phyloP scores from a whole-genome alignment of 2,797 vertebrate genomes.

The Atherinosoma microstoma region DNA sequence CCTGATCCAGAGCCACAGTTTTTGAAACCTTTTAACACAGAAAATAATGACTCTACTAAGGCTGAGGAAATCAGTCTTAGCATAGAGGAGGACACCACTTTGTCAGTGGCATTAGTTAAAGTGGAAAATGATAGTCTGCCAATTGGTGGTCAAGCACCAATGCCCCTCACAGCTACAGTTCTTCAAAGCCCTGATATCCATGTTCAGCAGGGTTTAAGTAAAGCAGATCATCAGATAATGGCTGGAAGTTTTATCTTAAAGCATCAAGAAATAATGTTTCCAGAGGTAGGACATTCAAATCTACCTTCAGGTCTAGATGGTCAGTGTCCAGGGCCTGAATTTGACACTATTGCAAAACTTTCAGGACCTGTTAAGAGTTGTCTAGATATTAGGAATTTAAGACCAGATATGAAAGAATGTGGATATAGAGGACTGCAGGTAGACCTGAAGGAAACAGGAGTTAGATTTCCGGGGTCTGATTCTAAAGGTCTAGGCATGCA shows the following conservation, averaged over 20 bases:
- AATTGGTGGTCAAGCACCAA: neutral
- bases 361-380: constrained; percentile 4
- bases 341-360: neutral
- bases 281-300: constrained; percentile 16
- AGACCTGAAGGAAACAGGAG: constrained; percentile 19
- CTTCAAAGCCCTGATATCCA: constrained; percentile 16
- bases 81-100: constrained; percentile 13
- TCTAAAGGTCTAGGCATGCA: constrained; percentile 18
- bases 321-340: constrained; percentile 10
- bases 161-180: constrained; percentile 10
- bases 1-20: constrained; percentile 86
- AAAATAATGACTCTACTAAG: constrained; percentile 33
- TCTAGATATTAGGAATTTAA: constrained; percentile 20
- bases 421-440: constrained; percentile 3
- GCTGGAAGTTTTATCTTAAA: constrained; percentile 2
- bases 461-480: constrained; percentile 23
- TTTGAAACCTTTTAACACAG: constrained; percentile 70
- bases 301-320: constrained; percentile 9
- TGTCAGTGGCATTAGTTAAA: constrained; percentile 22
- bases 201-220: constrained; percentile 11
- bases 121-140: constrained; percentile 36
- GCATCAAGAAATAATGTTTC: constrained; percentile 7
- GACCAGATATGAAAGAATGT: constrained; percentile 23
- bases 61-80: constrained; percentile 31
- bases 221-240: constrained; percentile 21